Percentiles rank a stretch among this genome's conserved stretches.
Conservation (phyloP, 2,888 invertebrate genomes). For the Alviniconcha strummeri region DNA sequence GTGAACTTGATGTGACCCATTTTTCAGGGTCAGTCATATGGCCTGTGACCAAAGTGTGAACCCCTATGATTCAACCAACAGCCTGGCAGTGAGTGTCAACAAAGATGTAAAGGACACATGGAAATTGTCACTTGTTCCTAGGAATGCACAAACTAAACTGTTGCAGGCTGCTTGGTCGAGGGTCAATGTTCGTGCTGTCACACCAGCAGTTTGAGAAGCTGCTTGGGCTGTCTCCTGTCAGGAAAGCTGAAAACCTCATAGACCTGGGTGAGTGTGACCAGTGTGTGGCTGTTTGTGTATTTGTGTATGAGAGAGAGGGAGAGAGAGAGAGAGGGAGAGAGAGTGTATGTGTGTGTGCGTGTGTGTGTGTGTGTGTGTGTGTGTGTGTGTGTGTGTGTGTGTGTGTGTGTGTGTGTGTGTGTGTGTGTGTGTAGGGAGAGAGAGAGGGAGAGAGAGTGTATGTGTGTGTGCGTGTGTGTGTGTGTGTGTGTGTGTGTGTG, state of each 20-base stretch:
- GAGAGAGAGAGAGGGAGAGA: too few species aligned
- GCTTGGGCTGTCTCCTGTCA: conserved; percentile 57
- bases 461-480: not conserved
- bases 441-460: too few species aligned
- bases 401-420: not conserved
- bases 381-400: not conserved
- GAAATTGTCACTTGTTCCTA: too few species aligned
- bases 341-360: not conserved
- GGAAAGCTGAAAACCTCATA: conserved; percentile 75
- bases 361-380: not conserved
- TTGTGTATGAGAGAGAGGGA: too few species aligned
- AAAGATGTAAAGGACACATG: too few species aligned
- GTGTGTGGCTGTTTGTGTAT: not conserved
- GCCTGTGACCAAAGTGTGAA: too few species aligned
- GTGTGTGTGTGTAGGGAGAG: not conserved
- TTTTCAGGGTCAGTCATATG: too few species aligned
- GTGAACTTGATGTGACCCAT: too few species aligned
- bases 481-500: not conserved
- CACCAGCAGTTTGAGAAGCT: conserved; percentile 84
- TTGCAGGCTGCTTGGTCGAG: conserved; percentile 87
- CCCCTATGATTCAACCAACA: too few species aligned
- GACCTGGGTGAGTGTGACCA: conserved; percentile 79
- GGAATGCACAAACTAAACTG: conserved; percentile 27
- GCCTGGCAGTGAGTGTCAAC: too few species aligned
- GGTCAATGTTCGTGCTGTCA: conserved; percentile 98